phyloP scores from a whole-genome alignment of 2,888 invertebrate genomes.

The Drosophila sordidula region DNA sequence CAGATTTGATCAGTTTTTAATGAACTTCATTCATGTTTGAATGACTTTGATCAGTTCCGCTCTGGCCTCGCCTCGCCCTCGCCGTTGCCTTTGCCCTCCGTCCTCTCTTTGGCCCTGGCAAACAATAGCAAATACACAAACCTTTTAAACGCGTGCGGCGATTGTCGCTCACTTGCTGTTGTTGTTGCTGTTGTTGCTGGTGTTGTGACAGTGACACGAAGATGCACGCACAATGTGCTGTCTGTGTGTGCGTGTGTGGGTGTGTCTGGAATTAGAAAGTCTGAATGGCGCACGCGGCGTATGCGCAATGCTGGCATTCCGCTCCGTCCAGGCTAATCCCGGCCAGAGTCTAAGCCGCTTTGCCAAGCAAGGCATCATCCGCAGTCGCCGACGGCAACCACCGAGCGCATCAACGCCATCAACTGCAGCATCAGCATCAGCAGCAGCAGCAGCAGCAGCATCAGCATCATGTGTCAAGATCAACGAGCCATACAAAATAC shows the following conservation, averaged over 20 bases:
- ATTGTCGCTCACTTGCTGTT: conserved; percentile 40
- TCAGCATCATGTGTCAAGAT: conserved; percentile 50
- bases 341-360: conserved; percentile 47
- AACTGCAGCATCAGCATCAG: conserved; percentile 7
- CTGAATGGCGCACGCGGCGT: conserved; percentile 48
- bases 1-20: conserved; percentile 84
- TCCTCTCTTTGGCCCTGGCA: conserved; percentile 38
- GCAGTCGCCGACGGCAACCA: conserved; percentile 22
- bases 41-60: conserved; percentile 82
- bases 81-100: conserved; percentile 13
- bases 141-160: conserved; percentile 74
- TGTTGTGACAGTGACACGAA: conserved; percentile 63
- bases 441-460: conserved; percentile 2
- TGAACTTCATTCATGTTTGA: conserved; percentile 83
- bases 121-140: conserved; percentile 70
- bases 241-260: neutral
- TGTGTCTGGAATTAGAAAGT: conserved; percentile 50
- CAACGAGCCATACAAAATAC: conserved; percentile 72
- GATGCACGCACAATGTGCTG: conserved; percentile 45
- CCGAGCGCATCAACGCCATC: conserved; percentile 18
- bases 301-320: conserved; percentile 42
- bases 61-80: conserved; percentile 47
- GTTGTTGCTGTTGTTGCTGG: conserved; percentile 15
- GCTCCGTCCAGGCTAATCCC: conserved; percentile 46
- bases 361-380: conserved; percentile 19